A percentile compares a stretch with the other conserved stretches of the same genome.
phyloP scores from a whole-genome alignment of 2,113 vertebrate genomes.

The Helogale parvula region DNA sequence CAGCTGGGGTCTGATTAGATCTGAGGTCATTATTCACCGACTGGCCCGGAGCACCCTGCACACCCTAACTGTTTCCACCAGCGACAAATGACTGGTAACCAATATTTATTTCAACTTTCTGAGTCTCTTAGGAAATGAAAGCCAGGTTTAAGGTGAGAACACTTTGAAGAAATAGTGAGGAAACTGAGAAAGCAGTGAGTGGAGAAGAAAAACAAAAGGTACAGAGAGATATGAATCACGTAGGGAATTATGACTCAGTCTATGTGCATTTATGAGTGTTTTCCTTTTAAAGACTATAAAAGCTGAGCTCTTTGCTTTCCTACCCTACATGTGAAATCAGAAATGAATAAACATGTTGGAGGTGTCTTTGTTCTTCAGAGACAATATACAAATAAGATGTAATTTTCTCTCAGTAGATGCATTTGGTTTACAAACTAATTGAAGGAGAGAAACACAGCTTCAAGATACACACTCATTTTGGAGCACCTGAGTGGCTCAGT shows the following conservation, averaged over 20 bases:
- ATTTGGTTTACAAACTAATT: slow-evolving; percentile 16
- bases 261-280: background rate
- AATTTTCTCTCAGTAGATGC: background rate
- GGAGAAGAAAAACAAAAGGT: background rate
- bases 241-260: background rate
- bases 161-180: background rate
- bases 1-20: background rate
- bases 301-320: background rate
- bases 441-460: background rate
- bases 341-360: background rate
- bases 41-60: rapidly evolving
- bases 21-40: background rate
- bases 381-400: background rate
- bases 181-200: background rate
- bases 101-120: background rate
- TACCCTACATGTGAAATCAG: background rate
- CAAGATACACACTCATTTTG: background rate
- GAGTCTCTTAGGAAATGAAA: background rate
- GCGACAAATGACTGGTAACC: background rate
- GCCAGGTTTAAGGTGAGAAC: background rate
- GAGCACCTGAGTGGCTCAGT: too few species aligned
- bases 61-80: background rate
- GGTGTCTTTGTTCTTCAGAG: background rate
- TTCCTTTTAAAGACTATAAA: background rate
- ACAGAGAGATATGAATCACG: background rate